Base-by-base conservation (phyloP, 2,797 vertebrate species). In the Chaunax sp. region DNA sequence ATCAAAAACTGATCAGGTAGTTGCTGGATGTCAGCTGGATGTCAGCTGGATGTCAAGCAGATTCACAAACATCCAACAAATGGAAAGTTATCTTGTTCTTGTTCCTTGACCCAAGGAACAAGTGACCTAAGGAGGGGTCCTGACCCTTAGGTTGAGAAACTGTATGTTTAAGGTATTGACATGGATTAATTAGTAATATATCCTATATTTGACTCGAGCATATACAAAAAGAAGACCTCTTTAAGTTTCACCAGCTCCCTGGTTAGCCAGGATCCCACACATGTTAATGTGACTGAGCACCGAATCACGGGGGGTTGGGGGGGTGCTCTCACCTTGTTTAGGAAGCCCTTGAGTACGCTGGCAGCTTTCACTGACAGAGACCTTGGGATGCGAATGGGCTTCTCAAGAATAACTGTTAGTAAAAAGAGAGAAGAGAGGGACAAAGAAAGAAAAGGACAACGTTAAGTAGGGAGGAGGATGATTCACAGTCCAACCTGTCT, bases 351-450 rank as follows among this genome's bases (percentile, higher is more conserved):
- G 82, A 99, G 91, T 85, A 99, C 97, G 49, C 98, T 96, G 82
- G 97, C 98, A 81, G 97, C 97, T 92, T 99, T 99, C 87, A 99
- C 97, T 1, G 98, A 99, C 78, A 99, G 93, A 89, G 98, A 99
- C 79, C 98, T 95, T 77, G 98, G 98, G 78, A 99, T 98, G 85
- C 97, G 95, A 92, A 99, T 98, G 50, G 97, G 97, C 92, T 98
- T 99, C 93, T 99, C 98, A 47, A 99, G 96, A 93, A 99, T 99
- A 81, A 99, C 98, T 90, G 84, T 87, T 74, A 64, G 58, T 47
- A 52, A 75, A 73, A 66, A 87, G 35, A 78, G 44, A 51, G 76
- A 55, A 71, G 56, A 61, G 37, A 53, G 69, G 13, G 41, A 56
- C 40, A 67, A 46, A 75, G 71, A 73, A 56, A 75, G 72, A 80